Conservation (phyloP, 2,888 invertebrate genomes). For the Brachynemurus nebulosus region DNA sequence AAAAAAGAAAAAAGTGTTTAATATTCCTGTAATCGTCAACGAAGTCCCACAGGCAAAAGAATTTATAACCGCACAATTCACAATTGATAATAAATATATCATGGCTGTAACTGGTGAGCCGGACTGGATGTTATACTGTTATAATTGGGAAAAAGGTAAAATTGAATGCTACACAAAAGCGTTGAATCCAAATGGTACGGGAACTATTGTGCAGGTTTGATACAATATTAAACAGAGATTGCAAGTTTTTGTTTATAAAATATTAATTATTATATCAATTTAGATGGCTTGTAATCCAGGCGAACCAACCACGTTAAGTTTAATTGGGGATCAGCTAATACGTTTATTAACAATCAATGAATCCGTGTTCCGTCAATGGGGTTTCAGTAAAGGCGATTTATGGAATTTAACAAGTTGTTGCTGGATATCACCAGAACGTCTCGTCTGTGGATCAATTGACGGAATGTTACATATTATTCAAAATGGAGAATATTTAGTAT, state of each 20-base stretch:
- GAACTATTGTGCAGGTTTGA: conserved; percentile 44
- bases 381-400: conserved; percentile 68
- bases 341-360: conserved; percentile 65
- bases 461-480: conserved; percentile 70
- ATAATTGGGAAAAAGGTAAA: conserved; percentile 71
- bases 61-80: conserved; percentile 62
- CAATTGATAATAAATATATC: conserved; percentile 67
- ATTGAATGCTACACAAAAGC: conserved; percentile 61
- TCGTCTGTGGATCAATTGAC: conserved; percentile 67
- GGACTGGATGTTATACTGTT: conserved; percentile 67
- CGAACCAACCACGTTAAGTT: conserved; percentile 4
- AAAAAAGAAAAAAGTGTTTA: conserved; percentile 54
- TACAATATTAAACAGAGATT: not conserved
- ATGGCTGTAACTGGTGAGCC: conserved; percentile 70
- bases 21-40: conserved; percentile 27
- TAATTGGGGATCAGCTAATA: conserved; percentile 39
- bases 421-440: conserved; percentile 71
- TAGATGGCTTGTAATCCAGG: conserved; percentile 5
- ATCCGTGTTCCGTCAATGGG: conserved; percentile 67
- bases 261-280: not conserved
- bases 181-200: conserved; percentile 52
- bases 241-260: not conserved
- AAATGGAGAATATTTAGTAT: conserved; percentile 64
- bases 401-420: conserved; percentile 59
- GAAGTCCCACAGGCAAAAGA: conserved; percentile 30